Evolutionary conservation across 2,888 invertebrate genomes (phyloP).

Genomic region (Mimas tiliae): DNA sequence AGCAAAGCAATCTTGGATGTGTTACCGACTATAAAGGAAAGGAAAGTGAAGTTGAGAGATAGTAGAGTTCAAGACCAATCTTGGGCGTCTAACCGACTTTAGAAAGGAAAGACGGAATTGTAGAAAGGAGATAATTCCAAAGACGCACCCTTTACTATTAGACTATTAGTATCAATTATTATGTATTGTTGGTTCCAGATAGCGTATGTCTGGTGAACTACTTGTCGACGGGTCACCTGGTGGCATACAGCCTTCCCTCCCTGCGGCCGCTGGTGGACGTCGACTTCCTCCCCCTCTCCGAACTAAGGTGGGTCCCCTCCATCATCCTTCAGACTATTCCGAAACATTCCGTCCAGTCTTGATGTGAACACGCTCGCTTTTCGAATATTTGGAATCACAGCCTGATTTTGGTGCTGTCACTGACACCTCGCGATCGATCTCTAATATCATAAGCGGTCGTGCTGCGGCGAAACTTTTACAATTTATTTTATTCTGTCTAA

Average conservation of each 20-base stretch:
- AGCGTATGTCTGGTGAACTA: slow-evolving; percentile 97
- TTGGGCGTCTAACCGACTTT: too few species aligned
- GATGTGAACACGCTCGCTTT: slow-evolving; percentile 44
- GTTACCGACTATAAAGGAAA: too few species aligned
- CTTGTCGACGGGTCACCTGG: slow-evolving; percentile 96
- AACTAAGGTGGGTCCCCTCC: slow-evolving; percentile 90
- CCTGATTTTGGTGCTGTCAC: slow-evolving; percentile 38
- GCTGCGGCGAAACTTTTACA: not conserved
- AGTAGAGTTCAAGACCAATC: too few species aligned
- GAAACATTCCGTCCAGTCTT: slow-evolving; percentile 38
- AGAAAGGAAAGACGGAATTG: too few species aligned
- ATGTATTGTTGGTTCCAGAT: slow-evolving; percentile 84
- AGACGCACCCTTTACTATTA: too few species aligned
- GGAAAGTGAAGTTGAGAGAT: too few species aligned
- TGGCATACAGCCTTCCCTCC: slow-evolving; percentile 97
- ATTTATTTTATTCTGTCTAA: not conserved
- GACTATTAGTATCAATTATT: not conserved
- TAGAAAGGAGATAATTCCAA: too few species aligned
- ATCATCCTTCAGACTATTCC: slow-evolving; percentile 15
- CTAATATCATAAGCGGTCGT: not conserved
- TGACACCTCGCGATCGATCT: not conserved
- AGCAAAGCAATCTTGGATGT: too few species aligned
- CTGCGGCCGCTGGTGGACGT: slow-evolving; percentile 96
- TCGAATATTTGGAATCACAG: slow-evolving; percentile 32
- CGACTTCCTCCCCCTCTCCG: slow-evolving; percentile 96